Evolutionary conservation across 2,888 invertebrate genomes (phyloP).

Genomic region (Cryptophagus acutangulus): DNA sequence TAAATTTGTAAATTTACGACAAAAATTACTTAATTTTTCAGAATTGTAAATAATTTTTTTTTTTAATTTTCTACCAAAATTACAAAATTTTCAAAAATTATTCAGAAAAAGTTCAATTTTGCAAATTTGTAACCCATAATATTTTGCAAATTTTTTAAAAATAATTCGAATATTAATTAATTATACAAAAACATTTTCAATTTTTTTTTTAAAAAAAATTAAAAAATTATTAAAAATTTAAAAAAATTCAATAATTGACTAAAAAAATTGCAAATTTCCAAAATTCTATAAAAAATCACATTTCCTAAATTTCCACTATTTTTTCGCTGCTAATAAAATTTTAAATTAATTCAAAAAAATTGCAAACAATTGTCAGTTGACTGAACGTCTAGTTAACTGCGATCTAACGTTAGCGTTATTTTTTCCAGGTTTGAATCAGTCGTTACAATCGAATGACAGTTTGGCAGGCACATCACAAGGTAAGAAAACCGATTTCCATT

Average conservation of each 20-base stretch:
- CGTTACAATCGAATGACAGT: constrained; percentile 58
- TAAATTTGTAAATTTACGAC: too few relatives aligned
- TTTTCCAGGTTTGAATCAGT: constrained; percentile 59
- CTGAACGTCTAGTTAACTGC: constrained; percentile 34
- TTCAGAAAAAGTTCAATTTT: background rate
- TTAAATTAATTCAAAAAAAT: too few relatives aligned
- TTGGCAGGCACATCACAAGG: constrained; percentile 83
- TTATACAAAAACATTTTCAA: background rate
- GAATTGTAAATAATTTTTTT: background rate
- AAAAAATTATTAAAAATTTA: too few relatives aligned
- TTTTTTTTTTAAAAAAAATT: background rate
- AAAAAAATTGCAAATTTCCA: too few relatives aligned
- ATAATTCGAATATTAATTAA: background rate
- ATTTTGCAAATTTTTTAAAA: background rate
- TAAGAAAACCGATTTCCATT: constrained; percentile 50
- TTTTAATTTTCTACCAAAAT: background rate
- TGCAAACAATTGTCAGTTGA: too few relatives aligned
- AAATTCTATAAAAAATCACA: too few relatives aligned
- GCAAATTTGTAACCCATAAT: background rate
- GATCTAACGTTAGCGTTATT: constrained; percentile 33
- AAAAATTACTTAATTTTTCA: too few relatives aligned
- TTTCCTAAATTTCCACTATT: too few relatives aligned
- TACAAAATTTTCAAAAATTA: background rate
- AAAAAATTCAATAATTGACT: too few relatives aligned
- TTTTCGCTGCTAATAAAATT: too few relatives aligned